A percentile compares a stretch with the other conserved stretches of the same genome.
Conservation (phyloP, 2,113 vertebrate genomes). For the Mohoua ochrocephala region DNA sequence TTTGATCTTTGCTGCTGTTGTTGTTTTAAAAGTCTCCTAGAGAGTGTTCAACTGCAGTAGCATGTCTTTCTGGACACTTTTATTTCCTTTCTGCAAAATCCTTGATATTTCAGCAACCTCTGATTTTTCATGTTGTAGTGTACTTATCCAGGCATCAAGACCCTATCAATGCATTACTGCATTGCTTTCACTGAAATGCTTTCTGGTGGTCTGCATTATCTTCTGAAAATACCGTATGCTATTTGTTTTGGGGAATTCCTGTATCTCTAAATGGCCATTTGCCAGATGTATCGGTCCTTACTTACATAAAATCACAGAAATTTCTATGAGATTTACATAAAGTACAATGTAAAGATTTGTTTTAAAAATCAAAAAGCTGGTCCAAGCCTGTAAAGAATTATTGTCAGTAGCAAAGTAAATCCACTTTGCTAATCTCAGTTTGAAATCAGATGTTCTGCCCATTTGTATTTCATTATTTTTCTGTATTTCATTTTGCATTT, state of each 20-base stretch:
- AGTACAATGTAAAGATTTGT: accelerated
- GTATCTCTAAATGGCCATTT: neutral
- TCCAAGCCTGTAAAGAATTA: neutral
- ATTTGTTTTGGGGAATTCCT: neutral
- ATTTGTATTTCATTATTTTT: neutral
- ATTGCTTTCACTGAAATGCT: neutral
- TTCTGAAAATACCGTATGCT: neutral
- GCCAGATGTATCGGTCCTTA: neutral
- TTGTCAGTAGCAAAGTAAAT: neutral
- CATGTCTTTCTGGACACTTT: neutral
- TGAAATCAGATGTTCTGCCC: neutral
- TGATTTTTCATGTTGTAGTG: neutral
- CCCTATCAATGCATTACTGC: neutral
- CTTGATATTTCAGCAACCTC: neutral
- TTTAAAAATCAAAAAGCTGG: neutral
- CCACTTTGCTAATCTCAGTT: neutral
- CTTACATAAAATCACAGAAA: neutral
- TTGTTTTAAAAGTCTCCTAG: neutral
- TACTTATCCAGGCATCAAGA: neutral
- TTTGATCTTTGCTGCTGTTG: neutral
- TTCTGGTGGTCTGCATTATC: neutral
- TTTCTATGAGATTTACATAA: neutral
- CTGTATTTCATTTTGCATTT: neutral
- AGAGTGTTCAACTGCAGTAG: neutral
- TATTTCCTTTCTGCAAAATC: neutral